Conservation (phyloP, 2,888 invertebrate genomes). For the Eristalinus sepulchralis region DNA sequence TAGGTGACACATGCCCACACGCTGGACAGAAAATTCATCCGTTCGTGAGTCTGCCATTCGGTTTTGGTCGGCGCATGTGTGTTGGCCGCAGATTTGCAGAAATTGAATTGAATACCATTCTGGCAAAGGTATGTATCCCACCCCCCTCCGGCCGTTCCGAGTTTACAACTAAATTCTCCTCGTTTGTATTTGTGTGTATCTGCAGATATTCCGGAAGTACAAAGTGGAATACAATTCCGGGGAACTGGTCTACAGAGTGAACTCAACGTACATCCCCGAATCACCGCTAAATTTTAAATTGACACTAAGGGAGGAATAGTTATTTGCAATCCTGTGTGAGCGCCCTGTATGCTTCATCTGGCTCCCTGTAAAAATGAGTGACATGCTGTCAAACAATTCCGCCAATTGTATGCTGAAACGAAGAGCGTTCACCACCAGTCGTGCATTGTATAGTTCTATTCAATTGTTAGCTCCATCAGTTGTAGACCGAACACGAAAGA, state of each 20-base stretch:
- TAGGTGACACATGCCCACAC: slow-evolving; percentile 77
- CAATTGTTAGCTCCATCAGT: not conserved
- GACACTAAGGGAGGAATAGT: slow-evolving; percentile 79
- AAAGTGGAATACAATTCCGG: slow-evolving; percentile 86
- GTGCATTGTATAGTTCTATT: not conserved
- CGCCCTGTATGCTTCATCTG: not conserved
- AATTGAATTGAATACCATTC: slow-evolving; percentile 87
- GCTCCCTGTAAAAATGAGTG: not conserved
- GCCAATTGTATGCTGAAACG: not conserved
- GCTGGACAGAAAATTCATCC: slow-evolving; percentile 85
- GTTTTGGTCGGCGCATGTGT: slow-evolving; percentile 89
- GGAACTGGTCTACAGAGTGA: slow-evolving; percentile 86
- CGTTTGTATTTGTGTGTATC: slow-evolving; percentile 40
- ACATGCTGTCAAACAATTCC: not conserved
- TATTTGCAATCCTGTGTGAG: not conserved
- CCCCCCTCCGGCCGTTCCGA: not conserved
- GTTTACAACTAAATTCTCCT: not conserved
- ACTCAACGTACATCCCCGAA: slow-evolving; percentile 88
- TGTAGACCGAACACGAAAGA: not conserved
- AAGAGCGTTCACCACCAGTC: not conserved
- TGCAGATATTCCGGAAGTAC: slow-evolving; percentile 87
- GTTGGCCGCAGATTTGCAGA: slow-evolving; percentile 91
- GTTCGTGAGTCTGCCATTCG: slow-evolving; percentile 89
- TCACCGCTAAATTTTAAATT: slow-evolving; percentile 87
- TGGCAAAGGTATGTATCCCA: slow-evolving; percentile 84